A percentile compares a stretch with the other conserved stretches of the same genome.
Conservation (phyloP, 2,888 invertebrate species). For the Drosophila ezoana region DNA sequence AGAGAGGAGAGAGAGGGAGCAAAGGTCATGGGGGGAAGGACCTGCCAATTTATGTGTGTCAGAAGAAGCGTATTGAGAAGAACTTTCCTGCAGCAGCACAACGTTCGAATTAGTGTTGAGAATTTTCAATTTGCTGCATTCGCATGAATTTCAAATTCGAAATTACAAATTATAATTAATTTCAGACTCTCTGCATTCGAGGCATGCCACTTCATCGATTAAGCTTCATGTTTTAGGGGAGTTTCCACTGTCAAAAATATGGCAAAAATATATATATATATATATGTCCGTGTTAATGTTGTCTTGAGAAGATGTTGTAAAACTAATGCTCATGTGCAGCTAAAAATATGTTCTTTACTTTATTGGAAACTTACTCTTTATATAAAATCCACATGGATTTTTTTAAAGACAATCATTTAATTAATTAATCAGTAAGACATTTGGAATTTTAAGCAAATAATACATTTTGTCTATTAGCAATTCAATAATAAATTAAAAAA, state of each 20-base stretch:
- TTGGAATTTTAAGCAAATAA: too few relatives aligned
- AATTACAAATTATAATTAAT: constrained; percentile 16
- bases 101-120: constrained; percentile 18
- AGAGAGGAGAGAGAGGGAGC: neutral
- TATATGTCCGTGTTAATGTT: too few relatives aligned
- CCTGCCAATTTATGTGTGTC: constrained; percentile 34
- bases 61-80: constrained; percentile 3
- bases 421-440: too few relatives aligned
- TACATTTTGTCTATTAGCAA: too few relatives aligned
- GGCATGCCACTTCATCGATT: neutral
- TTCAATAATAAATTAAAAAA: too few relatives aligned
- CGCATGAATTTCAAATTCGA: constrained; percentile 20
- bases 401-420: too few relatives aligned
- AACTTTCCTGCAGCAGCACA: neutral
- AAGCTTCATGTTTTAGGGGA: neutral
- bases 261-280: too few relatives aligned
- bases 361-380: too few relatives aligned
- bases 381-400: too few relatives aligned
- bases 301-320: too few relatives aligned
- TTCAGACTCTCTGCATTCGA: neutral
- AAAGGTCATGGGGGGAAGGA: neutral
- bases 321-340: too few relatives aligned
- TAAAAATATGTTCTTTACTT: too few relatives aligned
- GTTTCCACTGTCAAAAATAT: neutral
- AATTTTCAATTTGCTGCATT: constrained; percentile 23